Conservation (phyloP, 2,113 vertebrate species). For the Oryzias celebensis region DNA sequence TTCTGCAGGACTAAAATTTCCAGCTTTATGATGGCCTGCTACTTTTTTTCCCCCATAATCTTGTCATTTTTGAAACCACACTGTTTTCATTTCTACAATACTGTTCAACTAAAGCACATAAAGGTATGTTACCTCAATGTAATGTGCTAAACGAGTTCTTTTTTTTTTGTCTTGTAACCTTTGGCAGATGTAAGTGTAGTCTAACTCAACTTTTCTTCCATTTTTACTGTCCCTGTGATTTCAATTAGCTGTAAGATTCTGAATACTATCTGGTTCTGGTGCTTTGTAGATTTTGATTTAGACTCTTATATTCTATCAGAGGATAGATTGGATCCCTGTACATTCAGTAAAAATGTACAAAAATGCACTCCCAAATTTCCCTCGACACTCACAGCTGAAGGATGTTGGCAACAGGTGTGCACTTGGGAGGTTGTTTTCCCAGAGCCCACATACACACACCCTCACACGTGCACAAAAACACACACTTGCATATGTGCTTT, state of each 20-base stretch:
- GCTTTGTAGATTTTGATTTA: slow-evolving; percentile 37
- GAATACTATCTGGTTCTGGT: slow-evolving; percentile 30
- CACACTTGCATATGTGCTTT: slow-evolving; percentile 2
- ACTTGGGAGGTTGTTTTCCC: slow-evolving; percentile 71
- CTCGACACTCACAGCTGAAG: slow-evolving; percentile 73
- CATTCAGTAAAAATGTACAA: slow-evolving; percentile 49
- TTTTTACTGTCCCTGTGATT: not conserved
- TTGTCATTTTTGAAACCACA: no score
- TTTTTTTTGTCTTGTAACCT: not conserved
- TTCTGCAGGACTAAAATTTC: no score
- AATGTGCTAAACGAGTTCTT: not conserved
- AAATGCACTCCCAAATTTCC: slow-evolving; percentile 51
- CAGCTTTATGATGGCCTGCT: no score
- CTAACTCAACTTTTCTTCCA: not conserved
- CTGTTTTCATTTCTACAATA: no score
- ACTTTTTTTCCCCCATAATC: no score
- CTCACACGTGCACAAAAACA: slow-evolving; percentile 21
- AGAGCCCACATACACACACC: slow-evolving; percentile 80
- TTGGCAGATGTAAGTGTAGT: not conserved
- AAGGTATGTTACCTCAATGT: no score
- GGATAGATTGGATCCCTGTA: slow-evolving; percentile 51
- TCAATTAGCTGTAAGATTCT: slow-evolving; percentile 48
- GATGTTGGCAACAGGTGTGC: slow-evolving; percentile 83
- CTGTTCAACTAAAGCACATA: no score
- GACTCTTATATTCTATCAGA: slow-evolving; percentile 45